Evolutionary conservation across 2,797 vertebrate species (phyloP), one percentile per base, ranked within the genome.

Genomic region (Diplodus sargus): DNA sequence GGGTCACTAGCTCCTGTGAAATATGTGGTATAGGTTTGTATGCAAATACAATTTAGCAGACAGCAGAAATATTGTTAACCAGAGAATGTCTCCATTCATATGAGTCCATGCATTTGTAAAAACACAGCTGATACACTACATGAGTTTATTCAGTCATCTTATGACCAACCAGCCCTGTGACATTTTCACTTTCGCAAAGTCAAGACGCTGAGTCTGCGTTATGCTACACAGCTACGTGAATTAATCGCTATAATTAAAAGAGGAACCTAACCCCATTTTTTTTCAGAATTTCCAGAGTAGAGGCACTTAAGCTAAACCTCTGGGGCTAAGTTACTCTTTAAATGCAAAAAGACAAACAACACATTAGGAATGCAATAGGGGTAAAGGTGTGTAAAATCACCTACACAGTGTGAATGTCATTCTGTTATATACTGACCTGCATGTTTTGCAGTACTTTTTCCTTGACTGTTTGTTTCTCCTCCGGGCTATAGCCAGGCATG

Each of bases 381-480:
- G 16, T 20, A 30, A 34, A 0, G 15, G 23, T 39, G 22, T 34
- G 18, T 14, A 8, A 25, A 8, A 65, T 4, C 30, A 34, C 30
- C 5, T 34, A 34, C 30, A 34, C 30, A 34, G 0, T 18, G 39
- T 57, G 43, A 25, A 20, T 63, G 15, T 18, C 28, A 45, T 0
- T 15, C n/a, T 48, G 39, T 28, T 15, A 34, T 66, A 16, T 17
- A 47, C 84, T 82, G 49, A 98, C 98, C 97, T 97, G 94, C 52
- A 97, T 93, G 23, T 97, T 96, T 59, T 95, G 93, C 86, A 98
- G 92, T 25, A 95, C 91, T 93, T 97, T 97, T 72, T 94, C 93
- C 96, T 95, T 96, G 39, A 98, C 96, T 0, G 69, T 90, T 65
- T 95, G 93, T 84, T 98, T 99, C 86, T 99, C 97, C 83, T 98